phyloP scores from a whole-genome alignment of 1,140 invertebrate species.

The Drosophila orosa region DNA sequence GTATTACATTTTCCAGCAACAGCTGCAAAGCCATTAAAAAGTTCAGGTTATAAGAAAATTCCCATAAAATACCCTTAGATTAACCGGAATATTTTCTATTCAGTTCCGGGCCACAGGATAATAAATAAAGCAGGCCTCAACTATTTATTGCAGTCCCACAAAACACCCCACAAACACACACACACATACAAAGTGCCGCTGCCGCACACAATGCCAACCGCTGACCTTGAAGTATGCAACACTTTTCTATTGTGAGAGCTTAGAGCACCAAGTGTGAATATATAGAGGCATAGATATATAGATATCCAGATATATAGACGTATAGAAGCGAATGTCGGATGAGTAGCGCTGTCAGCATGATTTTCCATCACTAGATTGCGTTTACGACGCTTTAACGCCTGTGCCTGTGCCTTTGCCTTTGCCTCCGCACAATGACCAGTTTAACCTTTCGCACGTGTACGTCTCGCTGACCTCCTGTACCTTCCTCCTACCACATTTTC shows the following conservation, averaged over 20 bases:
- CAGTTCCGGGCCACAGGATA: constrained; percentile 27
- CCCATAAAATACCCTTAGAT: constrained; percentile 17
- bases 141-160: constrained; percentile 37
- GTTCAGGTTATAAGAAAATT: constrained; percentile 8
- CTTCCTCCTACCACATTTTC: not conserved
- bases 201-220: constrained; percentile 19
- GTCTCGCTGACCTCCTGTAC: not conserved
- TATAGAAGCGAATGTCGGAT: constrained; percentile 10
- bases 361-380: constrained; percentile 52
- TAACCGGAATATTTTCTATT: constrained; percentile 18
- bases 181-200: not conserved
- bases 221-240: constrained; percentile 80
- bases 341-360: constrained; percentile 62
- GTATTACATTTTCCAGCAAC: not conserved
- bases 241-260: constrained; percentile 54
- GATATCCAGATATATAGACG: constrained; percentile 21
- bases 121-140: constrained; percentile 39
- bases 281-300: not conserved
- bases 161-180: not conserved
- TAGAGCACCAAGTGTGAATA: constrained; percentile 9
- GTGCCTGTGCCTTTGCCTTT: constrained; percentile 31
- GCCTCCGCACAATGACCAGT: constrained; percentile 63
- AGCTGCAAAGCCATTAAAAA: constrained; percentile 2
- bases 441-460: constrained; percentile 76
- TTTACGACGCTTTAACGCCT: constrained; percentile 68